Percentiles rank a stretch among this genome's conserved stretches.
Conservation (phyloP, 2,888 invertebrate genomes). For the Noctua comes region DNA sequence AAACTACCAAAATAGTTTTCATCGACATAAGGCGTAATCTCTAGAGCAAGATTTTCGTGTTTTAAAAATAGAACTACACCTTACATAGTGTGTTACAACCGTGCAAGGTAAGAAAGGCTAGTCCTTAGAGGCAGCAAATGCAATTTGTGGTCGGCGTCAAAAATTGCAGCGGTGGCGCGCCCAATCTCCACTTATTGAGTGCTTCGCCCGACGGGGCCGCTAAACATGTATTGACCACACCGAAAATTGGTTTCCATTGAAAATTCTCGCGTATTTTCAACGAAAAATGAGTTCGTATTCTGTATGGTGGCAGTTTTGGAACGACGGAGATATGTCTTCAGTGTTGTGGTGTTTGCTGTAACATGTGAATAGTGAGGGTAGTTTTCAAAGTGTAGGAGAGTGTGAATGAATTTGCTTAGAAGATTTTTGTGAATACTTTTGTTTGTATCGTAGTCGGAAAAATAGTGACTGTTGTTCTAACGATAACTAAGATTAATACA, state of each 20-base stretch:
- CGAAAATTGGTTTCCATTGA: slow-evolving; percentile 77
- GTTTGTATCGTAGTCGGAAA: not conserved
- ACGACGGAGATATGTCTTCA: slow-evolving; percentile 25
- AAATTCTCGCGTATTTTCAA: slow-evolving; percentile 64
- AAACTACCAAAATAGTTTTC: not conserved
- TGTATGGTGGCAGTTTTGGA: slow-evolving; percentile 49
- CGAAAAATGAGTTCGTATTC: slow-evolving; percentile 55
- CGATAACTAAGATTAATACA: not conserved
- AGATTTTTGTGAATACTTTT: not conserved
- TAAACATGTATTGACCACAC: slow-evolving; percentile 74
- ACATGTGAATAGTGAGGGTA: not conserved
- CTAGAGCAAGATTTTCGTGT: not conserved
- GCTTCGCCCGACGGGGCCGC: slow-evolving; percentile 61
- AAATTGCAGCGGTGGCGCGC: slow-evolving; percentile 77
- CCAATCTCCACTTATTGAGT: slow-evolving; percentile 79
- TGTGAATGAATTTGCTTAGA: slow-evolving; percentile 5
- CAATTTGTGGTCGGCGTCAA: slow-evolving; percentile 81
- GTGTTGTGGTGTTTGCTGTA: slow-evolving; percentile 32
- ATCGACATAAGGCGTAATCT: not conserved
- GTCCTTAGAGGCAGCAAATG: slow-evolving; percentile 78
- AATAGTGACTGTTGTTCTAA: not conserved
- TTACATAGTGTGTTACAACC: slow-evolving; percentile 30
- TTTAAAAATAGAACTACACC: slow-evolving; percentile 5
- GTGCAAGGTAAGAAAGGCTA: slow-evolving; percentile 58
- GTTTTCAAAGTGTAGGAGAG: not conserved